Evolutionary conservation across 2,797 vertebrate genomes (phyloP).

Genomic region (Taenioides sp.): DNA sequence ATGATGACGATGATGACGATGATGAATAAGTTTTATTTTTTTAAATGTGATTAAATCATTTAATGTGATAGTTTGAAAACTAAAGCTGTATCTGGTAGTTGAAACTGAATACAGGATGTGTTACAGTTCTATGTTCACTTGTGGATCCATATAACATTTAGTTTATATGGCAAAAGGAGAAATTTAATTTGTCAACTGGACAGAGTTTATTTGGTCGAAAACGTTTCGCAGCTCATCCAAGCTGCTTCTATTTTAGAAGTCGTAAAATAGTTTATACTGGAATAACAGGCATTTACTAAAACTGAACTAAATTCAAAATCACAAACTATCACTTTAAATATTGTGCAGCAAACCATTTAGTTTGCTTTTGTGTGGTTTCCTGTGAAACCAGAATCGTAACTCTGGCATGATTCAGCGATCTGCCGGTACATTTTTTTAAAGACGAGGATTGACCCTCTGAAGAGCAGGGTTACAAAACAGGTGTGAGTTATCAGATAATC

Average conservation of each 20-base stretch:
- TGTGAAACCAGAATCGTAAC: slow-evolving; percentile 27
- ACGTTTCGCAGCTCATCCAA: too few relatives aligned
- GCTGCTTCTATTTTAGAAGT: too few relatives aligned
- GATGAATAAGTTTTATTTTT: slow-evolving; percentile 20
- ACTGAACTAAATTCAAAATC: slow-evolving; percentile 25
- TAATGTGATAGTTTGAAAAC: slow-evolving; percentile 1
- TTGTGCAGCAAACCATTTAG: slow-evolving; percentile 24
- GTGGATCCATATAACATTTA: not conserved
- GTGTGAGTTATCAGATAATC: slow-evolving; percentile 17
- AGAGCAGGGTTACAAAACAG: slow-evolving; percentile 14
- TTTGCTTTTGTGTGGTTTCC: slow-evolving; percentile 42
- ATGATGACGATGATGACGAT: slow-evolving; percentile 11
- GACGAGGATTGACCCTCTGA: slow-evolving; percentile 20
- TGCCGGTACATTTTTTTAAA: slow-evolving; percentile 28
- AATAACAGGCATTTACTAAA: not conserved
- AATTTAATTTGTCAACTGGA: too few relatives aligned
- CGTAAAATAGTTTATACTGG: too few relatives aligned
- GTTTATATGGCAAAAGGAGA: too few relatives aligned
- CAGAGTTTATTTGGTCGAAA: too few relatives aligned
- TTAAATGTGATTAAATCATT: not conserved
- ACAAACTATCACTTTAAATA: slow-evolving; percentile 35
- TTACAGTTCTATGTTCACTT: too few relatives aligned
- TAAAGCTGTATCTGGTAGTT: not conserved
- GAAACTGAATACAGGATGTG: not conserved
- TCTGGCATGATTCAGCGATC: slow-evolving; percentile 6